Conservation (phyloP, 2,113 vertebrate genomes). For the Eptatretus burgeri region DNA sequence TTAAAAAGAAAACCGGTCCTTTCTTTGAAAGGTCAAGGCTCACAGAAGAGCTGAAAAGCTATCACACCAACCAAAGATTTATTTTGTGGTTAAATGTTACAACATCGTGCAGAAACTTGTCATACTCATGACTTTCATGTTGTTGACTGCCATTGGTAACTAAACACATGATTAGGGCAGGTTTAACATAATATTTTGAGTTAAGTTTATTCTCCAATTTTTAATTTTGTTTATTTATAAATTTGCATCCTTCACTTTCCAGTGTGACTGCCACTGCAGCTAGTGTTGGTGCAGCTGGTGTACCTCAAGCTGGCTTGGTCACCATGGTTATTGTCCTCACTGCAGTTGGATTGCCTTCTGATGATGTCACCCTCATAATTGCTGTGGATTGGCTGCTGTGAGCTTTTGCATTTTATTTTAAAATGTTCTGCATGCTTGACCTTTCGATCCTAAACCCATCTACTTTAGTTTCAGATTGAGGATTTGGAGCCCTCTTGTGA, state of each 20-base stretch:
- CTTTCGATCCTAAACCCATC: neutral
- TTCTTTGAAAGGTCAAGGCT: too few species aligned
- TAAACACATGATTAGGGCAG: too few species aligned
- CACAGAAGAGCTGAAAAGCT: too few species aligned
- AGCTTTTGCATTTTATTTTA: constrained; percentile 16
- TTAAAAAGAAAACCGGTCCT: too few species aligned
- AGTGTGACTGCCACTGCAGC: constrained; percentile 81
- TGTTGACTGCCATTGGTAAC: too few species aligned
- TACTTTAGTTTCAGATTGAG: neutral
- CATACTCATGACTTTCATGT: too few species aligned
- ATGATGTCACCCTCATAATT: constrained; percentile 72
- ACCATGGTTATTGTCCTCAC: constrained; percentile 96
- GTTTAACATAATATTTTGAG: too few species aligned
- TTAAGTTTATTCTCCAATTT: too few species aligned
- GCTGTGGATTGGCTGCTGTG: constrained; percentile 95
- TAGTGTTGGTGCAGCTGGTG: constrained; percentile 73
- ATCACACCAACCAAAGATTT: too few species aligned
- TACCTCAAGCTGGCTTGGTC: constrained; percentile 77
- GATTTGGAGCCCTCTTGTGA: neutral
- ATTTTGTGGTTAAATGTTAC: too few species aligned
- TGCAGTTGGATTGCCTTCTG: constrained; percentile 55
- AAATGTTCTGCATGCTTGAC: neutral
- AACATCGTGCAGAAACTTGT: too few species aligned
- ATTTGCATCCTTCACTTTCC: constrained; percentile 1
- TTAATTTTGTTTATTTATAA: too few species aligned